Percentiles rank a stretch among this genome's conserved stretches.
phyloP scores from a whole-genome alignment of 2,797 vertebrate genomes.

The Pseudocheirus occidentalis region DNA sequence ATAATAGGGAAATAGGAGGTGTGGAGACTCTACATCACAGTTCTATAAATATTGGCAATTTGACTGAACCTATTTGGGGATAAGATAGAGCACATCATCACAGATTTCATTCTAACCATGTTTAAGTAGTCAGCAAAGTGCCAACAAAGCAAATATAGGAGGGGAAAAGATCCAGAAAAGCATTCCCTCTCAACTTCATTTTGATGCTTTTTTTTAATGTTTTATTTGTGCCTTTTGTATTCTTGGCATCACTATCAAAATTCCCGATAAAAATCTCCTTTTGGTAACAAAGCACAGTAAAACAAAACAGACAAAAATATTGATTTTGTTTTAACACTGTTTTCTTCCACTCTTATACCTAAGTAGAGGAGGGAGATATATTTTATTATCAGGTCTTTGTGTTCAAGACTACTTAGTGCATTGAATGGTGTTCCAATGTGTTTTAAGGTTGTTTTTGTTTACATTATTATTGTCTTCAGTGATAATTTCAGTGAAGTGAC shows the following conservation, averaged over 20 bases:
- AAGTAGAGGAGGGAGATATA: neutral
- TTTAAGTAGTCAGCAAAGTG: conserved; percentile 44
- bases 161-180: neutral
- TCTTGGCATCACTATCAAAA: neutral
- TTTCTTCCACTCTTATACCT: neutral
- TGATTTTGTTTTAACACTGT: neutral
- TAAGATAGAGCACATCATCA: neutral
- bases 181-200: conserved; percentile 47
- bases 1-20: neutral
- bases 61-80: neutral
- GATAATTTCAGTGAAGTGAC: neutral
- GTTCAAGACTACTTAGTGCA: neutral
- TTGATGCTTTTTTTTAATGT: neutral
- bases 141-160: conserved; percentile 42
- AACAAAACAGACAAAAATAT: neutral
- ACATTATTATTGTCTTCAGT: neutral
- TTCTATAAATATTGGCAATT: neutral
- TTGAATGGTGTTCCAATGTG: neutral
- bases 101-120: neutral
- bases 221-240: neutral
- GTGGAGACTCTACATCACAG: neutral
- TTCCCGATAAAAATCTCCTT: neutral
- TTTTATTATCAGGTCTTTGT: neutral
- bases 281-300: neutral
- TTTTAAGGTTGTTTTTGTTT: neutral